Percentiles rank a stretch among this genome's conserved stretches.
Conservation (phyloP, 2,113 vertebrate species). For the Setophaga kirtlandii region DNA sequence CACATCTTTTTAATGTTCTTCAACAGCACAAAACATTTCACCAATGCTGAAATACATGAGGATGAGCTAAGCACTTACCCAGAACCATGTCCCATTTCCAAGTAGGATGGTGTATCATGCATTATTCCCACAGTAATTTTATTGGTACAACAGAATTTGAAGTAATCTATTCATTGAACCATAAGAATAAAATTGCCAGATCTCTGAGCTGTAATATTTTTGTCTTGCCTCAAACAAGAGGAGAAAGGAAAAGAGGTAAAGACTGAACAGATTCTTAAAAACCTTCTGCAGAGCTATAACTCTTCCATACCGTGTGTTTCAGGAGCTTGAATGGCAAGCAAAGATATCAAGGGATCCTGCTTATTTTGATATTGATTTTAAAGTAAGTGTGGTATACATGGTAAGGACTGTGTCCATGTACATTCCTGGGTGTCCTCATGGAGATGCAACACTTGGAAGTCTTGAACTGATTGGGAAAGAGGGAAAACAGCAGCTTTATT, state of each 20-base stretch:
- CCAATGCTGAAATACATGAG: background rate
- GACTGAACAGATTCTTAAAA: background rate
- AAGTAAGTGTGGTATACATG: background rate
- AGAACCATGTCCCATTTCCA: background rate
- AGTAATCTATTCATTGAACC: background rate
- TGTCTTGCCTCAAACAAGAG: background rate
- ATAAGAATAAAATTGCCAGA: background rate
- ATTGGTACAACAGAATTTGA: background rate
- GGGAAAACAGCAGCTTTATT: background rate
- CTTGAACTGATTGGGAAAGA: background rate
- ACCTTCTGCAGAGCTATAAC: background rate
- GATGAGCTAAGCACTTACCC: background rate
- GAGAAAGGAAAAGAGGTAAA: background rate
- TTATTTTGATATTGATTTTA: background rate
- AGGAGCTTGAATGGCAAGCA: background rate
- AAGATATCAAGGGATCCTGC: background rate
- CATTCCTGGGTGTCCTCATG: rapidly evolving
- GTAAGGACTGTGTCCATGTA: background rate
- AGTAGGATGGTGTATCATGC: background rate
- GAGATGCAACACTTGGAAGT: background rate
- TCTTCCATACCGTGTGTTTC: background rate
- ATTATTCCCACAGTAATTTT: background rate
- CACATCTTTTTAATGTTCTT: background rate
- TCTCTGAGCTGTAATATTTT: background rate
- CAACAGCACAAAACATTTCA: background rate